Percentiles rank a stretch among this genome's conserved stretches.
Evolutionary conservation across 2,888 invertebrate species (phyloP).

Genomic region (Spilosoma lubricipeda): DNA sequence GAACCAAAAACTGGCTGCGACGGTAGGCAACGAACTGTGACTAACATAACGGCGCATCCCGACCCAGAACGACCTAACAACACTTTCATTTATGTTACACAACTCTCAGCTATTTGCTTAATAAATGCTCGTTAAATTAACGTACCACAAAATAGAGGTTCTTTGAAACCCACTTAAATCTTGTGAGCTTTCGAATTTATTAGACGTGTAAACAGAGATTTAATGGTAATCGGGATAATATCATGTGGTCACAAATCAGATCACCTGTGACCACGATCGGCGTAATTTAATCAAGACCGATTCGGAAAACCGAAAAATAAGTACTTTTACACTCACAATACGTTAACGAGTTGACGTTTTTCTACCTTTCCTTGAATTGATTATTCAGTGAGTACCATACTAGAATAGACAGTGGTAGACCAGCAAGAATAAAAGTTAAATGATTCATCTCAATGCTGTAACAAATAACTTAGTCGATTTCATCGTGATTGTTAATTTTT

Average conservation of each 20-base stretch:
- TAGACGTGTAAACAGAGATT: conserved; percentile 22
- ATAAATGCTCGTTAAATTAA: conserved; percentile 67
- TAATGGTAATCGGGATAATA: neutral
- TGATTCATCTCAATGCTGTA: no score
- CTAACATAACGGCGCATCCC: conserved; percentile 53
- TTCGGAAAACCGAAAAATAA: neutral
- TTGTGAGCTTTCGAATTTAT: conserved; percentile 43
- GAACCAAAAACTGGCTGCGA: conserved; percentile 45
- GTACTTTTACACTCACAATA: no score
- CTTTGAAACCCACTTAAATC: conserved; percentile 50
- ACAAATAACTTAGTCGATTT: no score
- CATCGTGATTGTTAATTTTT: neutral
- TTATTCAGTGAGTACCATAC: neutral
- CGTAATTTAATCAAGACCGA: neutral
- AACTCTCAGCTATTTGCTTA: conserved; percentile 65
- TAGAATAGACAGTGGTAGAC: neutral
- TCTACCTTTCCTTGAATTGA: neutral
- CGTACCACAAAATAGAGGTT: conserved; percentile 59
- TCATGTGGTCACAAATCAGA: neutral
- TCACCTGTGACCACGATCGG: no score
- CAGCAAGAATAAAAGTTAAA: no score
- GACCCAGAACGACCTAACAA: conserved; percentile 56
- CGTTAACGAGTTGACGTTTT: neutral
- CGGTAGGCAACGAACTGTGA: conserved; percentile 54
- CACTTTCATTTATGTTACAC: conserved; percentile 63